A percentile compares a stretch with the other conserved stretches of the same genome.
Conservation (phyloP, 2,888 invertebrate species). For the Anagyrus pseudococci region DNA sequence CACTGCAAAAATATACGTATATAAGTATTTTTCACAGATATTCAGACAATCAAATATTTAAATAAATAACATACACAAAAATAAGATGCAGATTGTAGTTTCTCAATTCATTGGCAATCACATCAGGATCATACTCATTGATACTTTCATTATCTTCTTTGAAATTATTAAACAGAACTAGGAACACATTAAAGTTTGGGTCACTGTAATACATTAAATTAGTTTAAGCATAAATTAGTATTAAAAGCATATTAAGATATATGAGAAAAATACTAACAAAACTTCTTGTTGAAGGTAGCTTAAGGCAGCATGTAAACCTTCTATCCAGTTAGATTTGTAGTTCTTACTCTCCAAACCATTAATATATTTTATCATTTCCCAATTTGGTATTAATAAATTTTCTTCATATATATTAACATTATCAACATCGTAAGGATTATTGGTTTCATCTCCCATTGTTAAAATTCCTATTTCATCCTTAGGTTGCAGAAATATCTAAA, state of each 20-base stretch:
- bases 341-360: constrained; percentile 35
- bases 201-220: constrained; percentile 30
- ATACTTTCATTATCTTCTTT: constrained; percentile 43
- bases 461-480: constrained; percentile 46
- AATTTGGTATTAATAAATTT: constrained; percentile 40
- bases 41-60: too few species aligned
- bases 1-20: constrained; percentile 38
- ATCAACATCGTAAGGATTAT: constrained; percentile 39
- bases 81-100: constrained; percentile 34
- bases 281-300: constrained; percentile 39
- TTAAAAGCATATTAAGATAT: not conserved
- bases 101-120: constrained; percentile 33
- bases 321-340: constrained; percentile 43
- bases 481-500: constrained; percentile 48
- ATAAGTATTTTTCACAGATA: too few species aligned
- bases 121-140: constrained; percentile 35
- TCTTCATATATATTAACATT: constrained; percentile 41
- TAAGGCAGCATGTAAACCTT: constrained; percentile 42
- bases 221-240: constrained; percentile 1
- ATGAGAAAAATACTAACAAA: constrained; percentile 37
- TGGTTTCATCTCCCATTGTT: constrained; percentile 43
- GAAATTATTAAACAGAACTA: constrained; percentile 47
- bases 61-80: constrained; percentile 43
- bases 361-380: constrained; percentile 43
- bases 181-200: constrained; percentile 11